Evolutionary conservation across 2,888 invertebrate species (phyloP), one percentile per base, ranked within the genome.

Genomic region (Cerceris rybyensis): DNA sequence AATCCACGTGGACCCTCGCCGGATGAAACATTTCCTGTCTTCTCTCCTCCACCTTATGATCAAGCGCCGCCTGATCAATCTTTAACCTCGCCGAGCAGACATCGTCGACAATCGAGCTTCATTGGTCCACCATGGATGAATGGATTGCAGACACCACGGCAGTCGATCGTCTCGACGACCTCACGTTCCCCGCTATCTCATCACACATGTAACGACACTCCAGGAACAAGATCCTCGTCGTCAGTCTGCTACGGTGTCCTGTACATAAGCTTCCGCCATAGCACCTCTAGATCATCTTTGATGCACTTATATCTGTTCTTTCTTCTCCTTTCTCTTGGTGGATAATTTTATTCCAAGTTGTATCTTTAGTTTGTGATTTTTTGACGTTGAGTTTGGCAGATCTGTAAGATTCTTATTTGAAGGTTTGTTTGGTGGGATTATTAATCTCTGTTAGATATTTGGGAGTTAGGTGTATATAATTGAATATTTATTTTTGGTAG

Each of bases 1-100:
- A 94, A 95, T 84, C 94, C 95, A 17, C 94, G 95, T 41, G 94
- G 95, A 39, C 94, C 94, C 13, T 96, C 95, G 70, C 96, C 96
- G n/a, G 96, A 96, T 86, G 97, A 97, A 83, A 96, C 96, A 79
- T 97, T 96, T 89, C 97, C 97, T 5, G 97, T 97, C 58, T 97
- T 97, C 93, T 96, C 97, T 5, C 97, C 97, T 28, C 96, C 97
- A 43, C 96, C 96, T 0, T 95, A 94, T 86, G 94, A 94, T 85
- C 92, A 81, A 75, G 71, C 83, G 41, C 79, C 85, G 14, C 78
- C 87, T 46, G 82, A 90, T 85, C 86, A 86, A 65, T 84, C 88
- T 57, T 14, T 70, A 87, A 87, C 42, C 84, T 91, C 71, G 85
- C 91, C 72, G 88, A 92, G 85, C 85, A 89, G 80, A 81, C 92